These are phyloP conservation scores for Dipus sagitta DNA, from an alignment of 2,797 vertebrate genomes.

Conservation along the genomic window DNA sequence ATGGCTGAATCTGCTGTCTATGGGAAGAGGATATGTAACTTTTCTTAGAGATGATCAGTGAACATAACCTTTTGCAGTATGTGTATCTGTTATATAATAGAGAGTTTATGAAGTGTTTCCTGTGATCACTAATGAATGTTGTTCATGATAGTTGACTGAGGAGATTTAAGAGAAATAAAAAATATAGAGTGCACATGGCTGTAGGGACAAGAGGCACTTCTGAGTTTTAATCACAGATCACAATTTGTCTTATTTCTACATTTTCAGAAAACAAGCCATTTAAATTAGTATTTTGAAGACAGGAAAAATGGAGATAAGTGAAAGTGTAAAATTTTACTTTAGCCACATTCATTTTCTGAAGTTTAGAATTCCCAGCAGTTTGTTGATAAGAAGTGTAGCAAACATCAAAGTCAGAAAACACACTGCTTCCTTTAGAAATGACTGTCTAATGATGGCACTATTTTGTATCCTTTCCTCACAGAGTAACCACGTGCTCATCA, in stretches of 20 bases:
- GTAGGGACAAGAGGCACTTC: background rate
- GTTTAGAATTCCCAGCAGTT: conserved; percentile 27
- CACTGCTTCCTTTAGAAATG: conserved; percentile 36
- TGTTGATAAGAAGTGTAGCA: conserved; percentile 8
- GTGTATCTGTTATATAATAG: background rate
- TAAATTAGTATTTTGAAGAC: background rate
- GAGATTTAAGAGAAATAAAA: no score
- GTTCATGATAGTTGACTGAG: background rate
- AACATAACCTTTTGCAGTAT: background rate
- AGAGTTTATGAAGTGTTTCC: conserved; percentile 17
- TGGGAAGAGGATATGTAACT: background rate
- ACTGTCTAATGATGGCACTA: background rate
- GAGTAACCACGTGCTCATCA: background rate
- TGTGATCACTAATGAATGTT: no score
- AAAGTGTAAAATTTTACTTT: conserved; percentile 29
- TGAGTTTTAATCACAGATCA: conserved; percentile 31
- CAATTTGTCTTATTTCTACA: conserved; percentile 19
- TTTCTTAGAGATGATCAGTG: background rate
- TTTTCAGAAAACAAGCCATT: background rate
- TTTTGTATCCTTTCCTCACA: conserved; percentile 12
- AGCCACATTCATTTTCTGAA: conserved; percentile 34
- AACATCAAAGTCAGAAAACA: conserved; percentile 26
- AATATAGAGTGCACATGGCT: no score
- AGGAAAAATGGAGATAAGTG: background rate
- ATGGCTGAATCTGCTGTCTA: background rate